phyloP scores from a whole-genome alignment of 64 coral and sea anemone species.

The Actinia tenebrosa region DNA sequence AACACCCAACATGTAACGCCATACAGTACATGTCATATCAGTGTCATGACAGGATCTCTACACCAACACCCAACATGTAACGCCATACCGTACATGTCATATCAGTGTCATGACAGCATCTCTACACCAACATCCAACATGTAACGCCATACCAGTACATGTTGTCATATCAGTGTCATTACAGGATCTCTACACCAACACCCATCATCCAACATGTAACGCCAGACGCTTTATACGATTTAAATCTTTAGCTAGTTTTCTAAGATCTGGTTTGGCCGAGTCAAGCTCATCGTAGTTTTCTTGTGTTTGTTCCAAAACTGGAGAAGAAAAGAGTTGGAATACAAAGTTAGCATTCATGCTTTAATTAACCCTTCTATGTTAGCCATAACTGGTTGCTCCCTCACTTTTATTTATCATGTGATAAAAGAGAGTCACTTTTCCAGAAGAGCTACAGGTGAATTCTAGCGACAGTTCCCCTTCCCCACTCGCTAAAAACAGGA shows the following conservation, averaged over 20 bases:
- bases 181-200: background rate
- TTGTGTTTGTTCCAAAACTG: constrained; percentile 3
- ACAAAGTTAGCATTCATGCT: background rate
- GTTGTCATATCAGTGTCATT: no score
- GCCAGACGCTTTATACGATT: constrained; percentile 33
- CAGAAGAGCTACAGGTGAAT: no score
- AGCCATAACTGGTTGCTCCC: no score
- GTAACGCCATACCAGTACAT: background rate
- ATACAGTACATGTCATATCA: constrained; percentile 21
- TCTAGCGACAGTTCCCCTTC: no score
- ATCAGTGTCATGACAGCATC: background rate
- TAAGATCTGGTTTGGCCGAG: constrained; percentile 39
- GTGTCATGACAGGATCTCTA: no score
- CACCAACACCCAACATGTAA: no score
- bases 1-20: constrained; percentile 25
- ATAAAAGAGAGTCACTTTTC: no score
- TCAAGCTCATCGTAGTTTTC: background rate
- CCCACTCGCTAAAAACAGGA: no score
- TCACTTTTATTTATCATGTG: no score
- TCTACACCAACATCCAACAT: background rate
- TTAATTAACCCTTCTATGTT: no score
- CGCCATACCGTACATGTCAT: no score
- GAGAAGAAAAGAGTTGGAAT: background rate
- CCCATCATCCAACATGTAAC: constrained; percentile 17
- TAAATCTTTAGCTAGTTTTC: constrained; percentile 56